A percentile compares a stretch with the other conserved stretches of the same genome.
phyloP scores from a whole-genome alignment of 2,888 invertebrate species.

The Cheiracanthium punctorium region DNA sequence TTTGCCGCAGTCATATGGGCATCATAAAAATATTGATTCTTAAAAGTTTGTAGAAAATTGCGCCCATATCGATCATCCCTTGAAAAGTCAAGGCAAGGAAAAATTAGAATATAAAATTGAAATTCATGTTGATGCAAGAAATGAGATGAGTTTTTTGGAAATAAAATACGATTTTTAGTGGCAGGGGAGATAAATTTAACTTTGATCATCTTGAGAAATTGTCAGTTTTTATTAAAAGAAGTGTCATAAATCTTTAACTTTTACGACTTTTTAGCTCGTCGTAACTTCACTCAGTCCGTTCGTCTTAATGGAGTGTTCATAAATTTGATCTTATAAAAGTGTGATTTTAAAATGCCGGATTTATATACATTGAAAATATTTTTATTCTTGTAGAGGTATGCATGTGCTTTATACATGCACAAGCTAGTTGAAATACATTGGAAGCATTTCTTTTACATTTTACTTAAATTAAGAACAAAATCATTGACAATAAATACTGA shows the following conservation, averaged over 20 bases:
- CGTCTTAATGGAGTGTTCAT: background rate
- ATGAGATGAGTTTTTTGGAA: background rate
- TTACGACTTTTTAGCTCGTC: background rate
- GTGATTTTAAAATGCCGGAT: background rate
- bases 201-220: constrained; percentile 1
- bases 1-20: too few relatives aligned
- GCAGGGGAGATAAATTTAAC: background rate
- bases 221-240: constrained; percentile 10
- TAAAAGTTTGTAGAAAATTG: too few relatives aligned
- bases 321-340: background rate
- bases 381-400: too few relatives aligned
- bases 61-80: too few relatives aligned
- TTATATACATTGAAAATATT: too few relatives aligned
- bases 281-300: background rate
- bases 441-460: too few relatives aligned
- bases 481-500: too few relatives aligned
- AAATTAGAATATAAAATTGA: background rate
- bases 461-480: too few relatives aligned
- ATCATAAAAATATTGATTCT: too few relatives aligned
- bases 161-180: background rate
- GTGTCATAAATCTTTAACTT: background rate
- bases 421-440: too few relatives aligned
- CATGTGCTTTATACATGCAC: too few relatives aligned
- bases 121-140: background rate
- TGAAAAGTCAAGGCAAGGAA: background rate